Percentiles rank a stretch among this genome's conserved stretches.
phyloP scores from a whole-genome alignment of 2,888 invertebrate genomes.

The Lochmaea crataegi region DNA sequence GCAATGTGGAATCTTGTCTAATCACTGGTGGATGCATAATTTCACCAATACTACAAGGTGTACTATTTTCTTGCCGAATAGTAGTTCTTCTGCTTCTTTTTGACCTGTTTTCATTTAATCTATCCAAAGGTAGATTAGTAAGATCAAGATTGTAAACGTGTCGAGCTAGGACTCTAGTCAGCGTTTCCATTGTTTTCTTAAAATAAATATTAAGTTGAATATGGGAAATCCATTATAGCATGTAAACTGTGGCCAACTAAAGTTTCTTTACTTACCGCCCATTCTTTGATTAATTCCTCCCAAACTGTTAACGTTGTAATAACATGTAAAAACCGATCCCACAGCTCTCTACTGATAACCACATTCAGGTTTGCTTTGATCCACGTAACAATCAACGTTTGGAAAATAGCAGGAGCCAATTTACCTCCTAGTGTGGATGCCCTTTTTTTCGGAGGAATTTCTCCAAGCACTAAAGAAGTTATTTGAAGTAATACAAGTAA shows the following conservation, averaged over 20 bases:
- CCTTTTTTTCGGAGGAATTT: constrained; percentile 81
- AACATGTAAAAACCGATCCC: constrained; percentile 93
- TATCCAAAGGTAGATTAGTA: constrained; percentile 84
- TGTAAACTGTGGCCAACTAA: background rate
- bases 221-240: background rate
- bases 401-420: constrained; percentile 86
- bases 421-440: constrained; percentile 82
- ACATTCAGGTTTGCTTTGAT: constrained; percentile 97
- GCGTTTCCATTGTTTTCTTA: constrained; percentile 95
- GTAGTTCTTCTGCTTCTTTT: constrained; percentile 69
- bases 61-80: constrained; percentile 53
- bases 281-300: constrained; percentile 95
- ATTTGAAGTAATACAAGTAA: constrained; percentile 89
- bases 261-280: constrained; percentile 81
- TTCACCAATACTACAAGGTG: constrained; percentile 49
- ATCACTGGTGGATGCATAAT: constrained; percentile 49
- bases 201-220: constrained; percentile 27
- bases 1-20: constrained; percentile 60
- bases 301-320: constrained; percentile 90
- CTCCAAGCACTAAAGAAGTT: constrained; percentile 88
- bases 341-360: constrained; percentile 86
- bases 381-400: constrained; percentile 98
- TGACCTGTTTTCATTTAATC: constrained; percentile 82
- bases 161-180: constrained; percentile 93
- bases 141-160: constrained; percentile 96